Base-by-base conservation (phyloP, 64 coral and sea anemone genomes). In the Montipora cactus region DNA sequence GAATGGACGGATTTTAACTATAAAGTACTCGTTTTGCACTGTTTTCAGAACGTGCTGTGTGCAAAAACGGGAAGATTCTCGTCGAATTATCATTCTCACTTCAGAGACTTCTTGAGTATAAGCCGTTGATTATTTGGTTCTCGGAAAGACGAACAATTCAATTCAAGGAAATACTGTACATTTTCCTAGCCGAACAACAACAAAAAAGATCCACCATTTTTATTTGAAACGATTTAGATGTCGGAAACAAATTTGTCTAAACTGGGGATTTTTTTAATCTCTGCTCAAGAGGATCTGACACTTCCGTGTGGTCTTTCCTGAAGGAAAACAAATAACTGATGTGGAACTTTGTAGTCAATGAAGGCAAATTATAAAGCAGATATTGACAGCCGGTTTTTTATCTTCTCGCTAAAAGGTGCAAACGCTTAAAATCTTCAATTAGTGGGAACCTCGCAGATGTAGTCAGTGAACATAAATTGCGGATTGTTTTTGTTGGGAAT, bases 11-110 rank as follows among this genome's bases (percentile, higher is more conserved):
- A 47, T 28, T 49, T 2, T 12, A 66, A 82, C 4, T 19, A 12
- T 62, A 64, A 64, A 62, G 58, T 16, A 82, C 58, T 23, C 58
- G 58, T 45, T 82, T 82, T 8, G 80, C 19, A 82, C 64, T 82
- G 58, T 82, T 1, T 18, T 82, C 21, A 62, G 28, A 66, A 57
- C 58, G 28, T 18, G 80, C 7, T 4, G 64, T 78, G 7, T 71
- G 18, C 21, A 19, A n/a, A 71, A 71, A 68, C 18, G 18, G 14
- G 18, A 68, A 68, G 4, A 68, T 68, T 68, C 64, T 68, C 52
- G 6, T 55, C 52, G 5, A 5, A 55, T 5, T 10, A 55, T 55
- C 10, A 55, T 55, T 55, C 10, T 55, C 52, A 55, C 3, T 55
- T 55, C 52, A 5, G 52, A 55, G 52, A 55, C 10, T 55, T 55